phyloP scores from a whole-genome alignment of 2,888 invertebrate genomes.

The Stictocephala bisonia region DNA sequence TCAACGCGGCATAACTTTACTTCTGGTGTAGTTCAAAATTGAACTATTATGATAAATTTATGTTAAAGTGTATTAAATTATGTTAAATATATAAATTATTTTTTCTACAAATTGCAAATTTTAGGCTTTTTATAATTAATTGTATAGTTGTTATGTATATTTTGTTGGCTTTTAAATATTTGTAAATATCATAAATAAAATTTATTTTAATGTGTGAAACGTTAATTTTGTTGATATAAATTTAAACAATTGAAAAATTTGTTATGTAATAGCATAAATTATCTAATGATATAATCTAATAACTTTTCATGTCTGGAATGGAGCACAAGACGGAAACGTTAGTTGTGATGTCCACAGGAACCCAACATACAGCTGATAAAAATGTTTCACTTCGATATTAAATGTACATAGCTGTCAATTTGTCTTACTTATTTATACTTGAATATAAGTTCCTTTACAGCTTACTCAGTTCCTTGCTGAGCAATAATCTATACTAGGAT shows the following conservation, averaged over 20 bases:
- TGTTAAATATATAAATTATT: no score
- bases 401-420: conserved; percentile 39
- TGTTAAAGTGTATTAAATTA: no score
- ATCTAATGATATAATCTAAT: no score
- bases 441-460: no score
- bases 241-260: conserved; percentile 15
- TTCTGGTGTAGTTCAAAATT: no score
- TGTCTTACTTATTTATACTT: no score
- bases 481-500: no score
- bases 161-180: conserved; percentile 30
- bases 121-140: background rate
- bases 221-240: conserved; percentile 26
- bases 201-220: conserved; percentile 22
- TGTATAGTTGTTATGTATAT: conserved; percentile 42
- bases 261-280: no score
- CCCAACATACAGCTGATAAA: conserved; percentile 7
- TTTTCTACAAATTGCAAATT: background rate
- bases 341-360: conserved; percentile 16
- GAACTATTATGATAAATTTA: no score
- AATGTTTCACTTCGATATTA: conserved; percentile 25
- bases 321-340: conserved; percentile 5
- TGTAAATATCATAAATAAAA: conserved; percentile 20
- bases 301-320: no score
- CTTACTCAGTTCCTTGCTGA: no score
- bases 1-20: no score